Percentiles rank a stretch among this genome's conserved stretches.
These are phyloP conservation scores for Palythoa grandiflora DNA, from an alignment of 92 coral and sea anemone genomes.

Conservation along the genomic window DNA sequence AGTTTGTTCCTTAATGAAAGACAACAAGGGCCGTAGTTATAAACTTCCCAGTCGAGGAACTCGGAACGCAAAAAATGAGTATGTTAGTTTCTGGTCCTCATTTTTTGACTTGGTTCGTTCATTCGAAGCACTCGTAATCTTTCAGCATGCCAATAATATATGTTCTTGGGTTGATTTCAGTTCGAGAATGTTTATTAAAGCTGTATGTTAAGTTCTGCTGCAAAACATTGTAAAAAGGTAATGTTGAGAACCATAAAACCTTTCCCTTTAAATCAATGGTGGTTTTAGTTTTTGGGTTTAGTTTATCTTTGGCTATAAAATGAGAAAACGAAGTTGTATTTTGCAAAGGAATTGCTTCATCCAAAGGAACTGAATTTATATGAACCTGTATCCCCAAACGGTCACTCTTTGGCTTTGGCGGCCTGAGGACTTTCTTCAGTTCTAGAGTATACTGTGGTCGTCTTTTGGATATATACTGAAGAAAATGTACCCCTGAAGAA, in stretches of 20 bases:
- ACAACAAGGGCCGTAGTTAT: not conserved
- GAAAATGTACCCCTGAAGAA: not conserved
- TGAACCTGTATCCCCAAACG: not conserved
- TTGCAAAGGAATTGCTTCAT: not conserved
- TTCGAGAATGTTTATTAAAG: not conserved
- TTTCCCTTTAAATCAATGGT: not conserved
- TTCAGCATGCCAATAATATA: not conserved
- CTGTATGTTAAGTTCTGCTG: conserved; percentile 3
- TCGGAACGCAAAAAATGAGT: not conserved
- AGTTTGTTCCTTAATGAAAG: not conserved
- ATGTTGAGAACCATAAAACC: not conserved
- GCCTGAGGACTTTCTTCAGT: not conserved
- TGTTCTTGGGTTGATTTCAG: not conserved
- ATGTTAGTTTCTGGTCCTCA: not conserved
- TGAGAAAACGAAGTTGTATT: not conserved
- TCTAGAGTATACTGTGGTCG: not conserved
- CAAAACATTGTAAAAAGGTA: not conserved
- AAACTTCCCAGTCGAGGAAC: not conserved
- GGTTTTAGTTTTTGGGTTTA: not conserved
- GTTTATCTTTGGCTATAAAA: not conserved
- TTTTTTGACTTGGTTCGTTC: not conserved
- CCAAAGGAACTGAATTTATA: not conserved
- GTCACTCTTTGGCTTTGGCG: conserved; percentile 2
- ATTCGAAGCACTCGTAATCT: too few relatives aligned
- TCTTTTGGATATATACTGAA: not conserved